Evolutionary conservation across 2,888 invertebrate genomes (phyloP).

Genomic region (Alloscopus bannaensis): DNA sequence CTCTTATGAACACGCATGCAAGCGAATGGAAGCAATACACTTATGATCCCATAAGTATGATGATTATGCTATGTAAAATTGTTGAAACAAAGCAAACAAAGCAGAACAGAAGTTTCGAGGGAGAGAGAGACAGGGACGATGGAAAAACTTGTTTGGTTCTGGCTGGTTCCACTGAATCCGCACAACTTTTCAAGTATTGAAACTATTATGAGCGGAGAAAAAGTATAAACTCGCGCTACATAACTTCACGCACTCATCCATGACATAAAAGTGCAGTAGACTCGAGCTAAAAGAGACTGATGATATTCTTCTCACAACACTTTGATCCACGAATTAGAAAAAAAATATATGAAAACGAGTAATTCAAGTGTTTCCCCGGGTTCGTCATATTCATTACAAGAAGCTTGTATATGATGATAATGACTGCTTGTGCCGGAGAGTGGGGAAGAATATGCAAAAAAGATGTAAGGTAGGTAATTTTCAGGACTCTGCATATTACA

Average conservation of each 20-base stretch:
- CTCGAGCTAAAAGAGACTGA: conserved; percentile 10
- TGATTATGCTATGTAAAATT: neutral
- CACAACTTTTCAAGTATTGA: conserved; percentile 33
- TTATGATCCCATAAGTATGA: no score
- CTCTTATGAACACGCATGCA: no score
- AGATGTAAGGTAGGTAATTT: conserved; percentile 1
- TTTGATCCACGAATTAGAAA: neutral
- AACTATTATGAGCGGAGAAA: conserved; percentile 22
- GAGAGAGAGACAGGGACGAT: conserved; percentile 4
- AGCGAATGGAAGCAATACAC: no score
- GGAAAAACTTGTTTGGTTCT: conserved; percentile 60
- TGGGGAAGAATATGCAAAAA: neutral
- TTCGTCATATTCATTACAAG: conserved; percentile 14
- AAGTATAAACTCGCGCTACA: conserved; percentile 23
- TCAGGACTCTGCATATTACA: conserved; percentile 39
- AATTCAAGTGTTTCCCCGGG: conserved; percentile 42
- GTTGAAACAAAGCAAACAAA: conserved; percentile 15
- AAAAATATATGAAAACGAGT: conserved; percentile 20
- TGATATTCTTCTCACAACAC: neutral
- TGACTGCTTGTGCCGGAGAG: neutral
- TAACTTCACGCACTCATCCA: conserved; percentile 44
- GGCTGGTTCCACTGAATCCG: conserved; percentile 54
- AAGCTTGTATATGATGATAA: neutral
- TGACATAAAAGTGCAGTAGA: conserved; percentile 48
- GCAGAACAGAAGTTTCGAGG: neutral